Evolutionary conservation across 1,140 invertebrate species (phyloP), one percentile per base, ranked within the genome.

Genomic region (Zaprionus capensis): DNA sequence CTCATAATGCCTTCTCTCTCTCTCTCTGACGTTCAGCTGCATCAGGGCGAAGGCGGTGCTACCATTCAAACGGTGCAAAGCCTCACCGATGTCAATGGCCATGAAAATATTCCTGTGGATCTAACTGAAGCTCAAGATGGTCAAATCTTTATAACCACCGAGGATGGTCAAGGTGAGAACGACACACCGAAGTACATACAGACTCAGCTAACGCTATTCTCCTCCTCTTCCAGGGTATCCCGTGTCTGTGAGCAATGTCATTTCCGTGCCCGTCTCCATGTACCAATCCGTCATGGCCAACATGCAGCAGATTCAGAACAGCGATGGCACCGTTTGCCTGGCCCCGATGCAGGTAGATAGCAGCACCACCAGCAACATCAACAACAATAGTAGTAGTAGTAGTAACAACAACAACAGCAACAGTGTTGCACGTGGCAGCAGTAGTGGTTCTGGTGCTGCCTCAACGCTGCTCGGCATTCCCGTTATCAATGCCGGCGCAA

Each of bases 211-310:
- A 31, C 15, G n/a, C 14, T 41, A 14, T 9, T 26, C 57, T 17
- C 5, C 53, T 51, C 20, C 94, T 7, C 6, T 44, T 94, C 64
- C 94, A 95, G 96, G 96, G 62, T 97, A 96, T 94, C 97, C 96
- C 20, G 96, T 97, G 59, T 96, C 97, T 69, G 97, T 98, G 72
- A 98, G 97, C 86, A 98, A 98, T 51, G 98, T 99, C 93, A 98
- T 99, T 82, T 98, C 98, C 44, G 97, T 99, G 71, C 98, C 98
- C 56, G 97, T 99, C 59, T 97, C 97, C 26, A 98, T 99, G 96
- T 99, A 99, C 94, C 98, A 99, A 93, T 97, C 97, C 46, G 98
- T 99, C 94, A 97, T 98, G 83, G 97, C 97, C 26, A 98, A 97
- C 92, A 97, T 98, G 90, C 96, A 97, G 93, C 95, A 96, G 85